phyloP scores from a whole-genome alignment of 2,888 invertebrate genomes.

The Crocallis elinguaria region DNA sequence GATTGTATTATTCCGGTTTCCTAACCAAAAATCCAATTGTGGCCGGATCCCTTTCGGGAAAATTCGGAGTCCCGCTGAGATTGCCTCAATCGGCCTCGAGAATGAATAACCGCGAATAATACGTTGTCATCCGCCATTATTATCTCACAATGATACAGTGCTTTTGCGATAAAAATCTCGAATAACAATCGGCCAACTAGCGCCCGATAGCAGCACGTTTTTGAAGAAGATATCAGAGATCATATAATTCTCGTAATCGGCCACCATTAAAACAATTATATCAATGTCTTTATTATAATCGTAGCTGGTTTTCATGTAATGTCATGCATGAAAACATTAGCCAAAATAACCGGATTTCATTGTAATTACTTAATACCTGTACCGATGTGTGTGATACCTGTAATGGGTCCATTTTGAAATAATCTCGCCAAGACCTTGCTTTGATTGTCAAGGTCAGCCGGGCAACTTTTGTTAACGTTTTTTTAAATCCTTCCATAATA shows the following conservation, averaged over 20 bases:
- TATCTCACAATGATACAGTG: slow-evolving; percentile 83
- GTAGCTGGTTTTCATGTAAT: slow-evolving; percentile 49
- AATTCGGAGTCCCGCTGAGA: slow-evolving; percentile 79
- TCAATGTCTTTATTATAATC: slow-evolving; percentile 72
- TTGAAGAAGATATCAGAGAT: slow-evolving; percentile 75
- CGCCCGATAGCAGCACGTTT: slow-evolving; percentile 60
- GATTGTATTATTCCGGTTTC: slow-evolving; percentile 84
- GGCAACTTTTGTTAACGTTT: background rate
- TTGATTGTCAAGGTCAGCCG: slow-evolving; percentile 11
- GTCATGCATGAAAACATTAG: slow-evolving; percentile 63
- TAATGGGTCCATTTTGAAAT: slow-evolving; percentile 23
- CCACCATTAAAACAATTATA: slow-evolving; percentile 72
- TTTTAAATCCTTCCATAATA: too few relatives aligned
- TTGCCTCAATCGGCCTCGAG: slow-evolving; percentile 75
- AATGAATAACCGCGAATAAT: slow-evolving; percentile 82
- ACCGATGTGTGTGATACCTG: slow-evolving; percentile 26
- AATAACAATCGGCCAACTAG: slow-evolving; percentile 71
- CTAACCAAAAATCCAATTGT: slow-evolving; percentile 85
- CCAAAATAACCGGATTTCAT: slow-evolving; percentile 60
- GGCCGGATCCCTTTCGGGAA: slow-evolving; percentile 74
- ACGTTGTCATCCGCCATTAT: slow-evolving; percentile 83
- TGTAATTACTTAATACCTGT: slow-evolving; percentile 59
- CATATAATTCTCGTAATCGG: slow-evolving; percentile 64
- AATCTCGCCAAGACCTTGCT: slow-evolving; percentile 14
- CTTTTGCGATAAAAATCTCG: slow-evolving; percentile 81